Conservation (phyloP, 2,797 vertebrate species). For the Heliangelus exortis region DNA sequence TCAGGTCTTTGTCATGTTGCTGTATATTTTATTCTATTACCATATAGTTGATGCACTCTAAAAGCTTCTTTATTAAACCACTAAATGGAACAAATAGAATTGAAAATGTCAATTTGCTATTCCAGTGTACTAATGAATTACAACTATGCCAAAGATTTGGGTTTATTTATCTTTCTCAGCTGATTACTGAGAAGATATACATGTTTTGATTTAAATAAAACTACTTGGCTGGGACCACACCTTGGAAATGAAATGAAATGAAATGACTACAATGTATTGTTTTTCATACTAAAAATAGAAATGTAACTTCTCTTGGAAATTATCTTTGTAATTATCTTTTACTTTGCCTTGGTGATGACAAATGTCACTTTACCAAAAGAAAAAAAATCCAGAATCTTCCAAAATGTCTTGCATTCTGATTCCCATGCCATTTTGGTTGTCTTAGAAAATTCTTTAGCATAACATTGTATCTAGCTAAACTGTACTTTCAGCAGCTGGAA, state of each 20-base stretch:
- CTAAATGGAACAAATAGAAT: background rate
- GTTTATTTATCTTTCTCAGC: background rate
- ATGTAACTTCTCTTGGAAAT: rapidly evolving
- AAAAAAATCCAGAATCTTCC: background rate
- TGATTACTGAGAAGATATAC: background rate
- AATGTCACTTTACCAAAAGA: background rate
- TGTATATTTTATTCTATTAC: conserved; percentile 15
- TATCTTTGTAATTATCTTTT: background rate
- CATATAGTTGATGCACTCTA: background rate
- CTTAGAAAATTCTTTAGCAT: background rate
- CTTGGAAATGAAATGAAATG: background rate
- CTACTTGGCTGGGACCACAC: rapidly evolving
- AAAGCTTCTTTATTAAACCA: conserved; percentile 17
- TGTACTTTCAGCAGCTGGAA: background rate
- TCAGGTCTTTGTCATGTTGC: background rate
- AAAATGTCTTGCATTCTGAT: background rate
- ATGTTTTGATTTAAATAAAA: background rate
- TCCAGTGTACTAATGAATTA: background rate
- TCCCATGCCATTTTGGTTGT: background rate
- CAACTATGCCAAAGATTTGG: background rate
- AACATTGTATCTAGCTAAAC: background rate
- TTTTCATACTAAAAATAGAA: background rate
- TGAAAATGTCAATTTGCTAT: background rate
- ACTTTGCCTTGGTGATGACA: rapidly evolving
- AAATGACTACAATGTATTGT: background rate